These are phyloP conservation scores for Automeris io DNA, from an alignment of 2,888 invertebrate species.

Conservation along the genomic window DNA sequence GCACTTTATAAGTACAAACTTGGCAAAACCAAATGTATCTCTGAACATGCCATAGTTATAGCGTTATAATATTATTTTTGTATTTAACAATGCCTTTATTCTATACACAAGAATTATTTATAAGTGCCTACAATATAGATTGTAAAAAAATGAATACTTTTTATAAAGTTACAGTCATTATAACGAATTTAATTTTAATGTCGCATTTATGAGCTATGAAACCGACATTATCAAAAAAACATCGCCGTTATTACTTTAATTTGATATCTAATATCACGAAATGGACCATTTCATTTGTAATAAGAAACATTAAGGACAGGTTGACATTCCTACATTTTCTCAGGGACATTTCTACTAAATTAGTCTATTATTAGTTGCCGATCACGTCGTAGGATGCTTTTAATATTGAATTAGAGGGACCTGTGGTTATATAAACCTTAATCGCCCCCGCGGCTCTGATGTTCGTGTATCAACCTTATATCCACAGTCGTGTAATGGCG, in stretches of 20 bases:
- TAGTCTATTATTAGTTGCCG: conserved; percentile 75
- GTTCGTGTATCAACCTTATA: conserved; percentile 69
- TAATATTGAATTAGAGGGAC: conserved; percentile 76
- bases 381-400: conserved; percentile 75
- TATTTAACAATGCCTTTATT: too few relatives aligned
- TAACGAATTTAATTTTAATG: conserved; percentile 19
- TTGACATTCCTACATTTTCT: conserved; percentile 74
- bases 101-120: too few relatives aligned
- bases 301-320: conserved; percentile 51
- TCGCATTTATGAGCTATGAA: conserved; percentile 34
- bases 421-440: conserved; percentile 72
- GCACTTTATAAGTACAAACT: too few relatives aligned
- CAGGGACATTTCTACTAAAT: conserved; percentile 74
- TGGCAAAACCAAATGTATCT: too few relatives aligned
- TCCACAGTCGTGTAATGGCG: conserved; percentile 70
- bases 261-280: conserved; percentile 37
- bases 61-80: too few relatives aligned
- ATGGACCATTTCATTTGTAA: conserved; percentile 51
- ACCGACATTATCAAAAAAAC: conserved; percentile 34
- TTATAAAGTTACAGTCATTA: background rate
- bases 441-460: conserved; percentile 59
- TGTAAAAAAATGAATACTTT: background rate
- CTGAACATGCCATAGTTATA: too few relatives aligned
- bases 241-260: conserved; percentile 34
- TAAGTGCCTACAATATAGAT: too few relatives aligned